Conservation (phyloP, 2,888 invertebrate species). For the Exocentrus adspersus region DNA sequence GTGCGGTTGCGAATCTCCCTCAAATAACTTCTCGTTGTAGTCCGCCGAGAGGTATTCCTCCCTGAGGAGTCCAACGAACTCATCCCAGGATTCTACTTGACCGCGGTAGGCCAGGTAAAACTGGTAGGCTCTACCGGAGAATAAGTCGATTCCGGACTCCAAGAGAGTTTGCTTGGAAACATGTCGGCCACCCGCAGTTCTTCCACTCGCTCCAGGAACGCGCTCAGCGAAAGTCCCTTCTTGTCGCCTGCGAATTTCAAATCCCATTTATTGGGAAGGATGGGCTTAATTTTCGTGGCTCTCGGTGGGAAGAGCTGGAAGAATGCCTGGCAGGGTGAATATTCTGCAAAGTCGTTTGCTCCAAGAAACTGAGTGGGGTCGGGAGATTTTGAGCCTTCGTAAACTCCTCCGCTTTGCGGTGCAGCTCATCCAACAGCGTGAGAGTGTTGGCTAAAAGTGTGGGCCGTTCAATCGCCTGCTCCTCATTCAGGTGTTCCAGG, state of each 20-base stretch:
- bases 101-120: constrained; percentile 13
- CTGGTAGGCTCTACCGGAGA: neutral
- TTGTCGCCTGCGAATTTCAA: constrained; percentile 10
- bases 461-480: neutral
- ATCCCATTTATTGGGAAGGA: constrained; percentile 25
- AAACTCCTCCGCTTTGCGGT: neutral
- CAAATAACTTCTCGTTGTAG: constrained; percentile 3
- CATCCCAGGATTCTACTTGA: constrained; percentile 9
- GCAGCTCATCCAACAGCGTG: neutral
- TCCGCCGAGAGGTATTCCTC: constrained; percentile 7
- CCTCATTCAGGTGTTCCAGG: neutral
- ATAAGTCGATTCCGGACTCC: constrained; percentile 17
- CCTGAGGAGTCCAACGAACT: constrained; percentile 9
- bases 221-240: neutral
- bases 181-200: constrained; percentile 7
- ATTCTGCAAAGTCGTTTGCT: neutral
- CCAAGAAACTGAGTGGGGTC: neutral
- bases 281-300: neutral
- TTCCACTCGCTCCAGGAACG: constrained; percentile 8
- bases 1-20: constrained; percentile 1
- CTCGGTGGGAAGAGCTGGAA: neutral
- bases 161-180: constrained; percentile 10
- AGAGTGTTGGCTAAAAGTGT: neutral
- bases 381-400: neutral
- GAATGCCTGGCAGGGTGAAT: neutral